Evolutionary conservation across 2,113 vertebrate genomes (phyloP).

Genomic region (Protobothrops flavoviridis): DNA sequence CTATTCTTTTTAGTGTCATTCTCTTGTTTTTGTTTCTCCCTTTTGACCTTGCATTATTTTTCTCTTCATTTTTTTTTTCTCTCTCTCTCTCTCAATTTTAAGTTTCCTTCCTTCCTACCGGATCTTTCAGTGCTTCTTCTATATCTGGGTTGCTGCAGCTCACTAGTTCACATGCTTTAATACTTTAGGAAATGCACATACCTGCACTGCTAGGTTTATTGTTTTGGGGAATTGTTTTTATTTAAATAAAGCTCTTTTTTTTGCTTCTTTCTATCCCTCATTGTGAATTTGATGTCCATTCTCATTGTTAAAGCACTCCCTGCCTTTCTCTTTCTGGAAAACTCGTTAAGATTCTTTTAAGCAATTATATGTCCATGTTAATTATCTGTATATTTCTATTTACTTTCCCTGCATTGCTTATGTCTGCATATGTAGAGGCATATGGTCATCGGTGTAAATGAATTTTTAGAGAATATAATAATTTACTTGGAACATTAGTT

Average conservation of each 20-base stretch:
- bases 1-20: slow-evolving; percentile 52
- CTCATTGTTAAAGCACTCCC: slow-evolving; percentile 59
- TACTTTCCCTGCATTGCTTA: slow-evolving; percentile 11
- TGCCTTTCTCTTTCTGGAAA: slow-evolving; percentile 59
- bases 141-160: slow-evolving; percentile 64
- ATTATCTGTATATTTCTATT: background rate
- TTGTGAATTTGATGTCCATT: slow-evolving; percentile 64
- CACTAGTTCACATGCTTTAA: slow-evolving; percentile 66
- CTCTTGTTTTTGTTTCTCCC: background rate
- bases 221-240: slow-evolving; percentile 63
- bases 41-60: slow-evolving; percentile 41
- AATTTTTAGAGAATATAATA: slow-evolving; percentile 48
- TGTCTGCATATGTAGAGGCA: slow-evolving; percentile 48
- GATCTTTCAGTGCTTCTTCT: slow-evolving; percentile 51
- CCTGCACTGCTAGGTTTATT: slow-evolving; percentile 69
- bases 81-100: slow-evolving; percentile 31
- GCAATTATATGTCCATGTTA: slow-evolving; percentile 49
- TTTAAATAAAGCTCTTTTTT: slow-evolving; percentile 47
- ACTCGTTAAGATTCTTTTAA: slow-evolving; percentile 41
- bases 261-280: slow-evolving; percentile 29
- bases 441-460: slow-evolving; percentile 35
- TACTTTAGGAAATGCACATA: slow-evolving; percentile 70
- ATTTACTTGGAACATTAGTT: slow-evolving; percentile 49
- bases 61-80: slow-evolving; percentile 39
- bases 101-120: slow-evolving; percentile 22